A percentile compares a stretch with the other conserved stretches of the same genome.
Conservation (phyloP, 2,888 invertebrate species). For the Tenthredo amoena region DNA sequence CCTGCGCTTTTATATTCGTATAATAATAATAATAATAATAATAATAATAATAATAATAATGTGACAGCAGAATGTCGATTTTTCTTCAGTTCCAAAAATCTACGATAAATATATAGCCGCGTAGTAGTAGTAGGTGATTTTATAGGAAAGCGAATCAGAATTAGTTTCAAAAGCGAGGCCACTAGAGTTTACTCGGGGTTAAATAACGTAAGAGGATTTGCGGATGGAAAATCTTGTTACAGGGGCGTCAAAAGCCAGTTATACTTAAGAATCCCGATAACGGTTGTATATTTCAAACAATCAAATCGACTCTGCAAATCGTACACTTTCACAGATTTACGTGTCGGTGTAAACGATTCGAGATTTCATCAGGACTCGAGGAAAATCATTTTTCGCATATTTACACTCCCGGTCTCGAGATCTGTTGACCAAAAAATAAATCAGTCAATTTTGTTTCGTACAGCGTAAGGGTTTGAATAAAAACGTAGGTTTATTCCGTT, state of each 20-base stretch:
- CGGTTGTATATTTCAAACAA: background rate
- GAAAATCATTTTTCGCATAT: background rate
- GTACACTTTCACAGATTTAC: constrained; percentile 1
- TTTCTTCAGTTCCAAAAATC: background rate
- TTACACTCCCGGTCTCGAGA: background rate
- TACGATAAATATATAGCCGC: background rate
- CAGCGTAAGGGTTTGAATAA: background rate
- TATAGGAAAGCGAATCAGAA: background rate
- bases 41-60: too few species aligned
- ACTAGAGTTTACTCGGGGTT: constrained; percentile 48
- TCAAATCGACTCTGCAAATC: background rate
- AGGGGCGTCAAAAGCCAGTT: constrained; percentile 72
- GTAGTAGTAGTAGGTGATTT: background rate
- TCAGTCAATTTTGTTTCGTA: background rate
- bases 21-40: too few species aligned
- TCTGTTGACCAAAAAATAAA: background rate
- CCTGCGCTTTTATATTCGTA: background rate
- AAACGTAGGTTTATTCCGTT: background rate
- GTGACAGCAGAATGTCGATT: background rate
- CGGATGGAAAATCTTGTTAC: constrained; percentile 73
- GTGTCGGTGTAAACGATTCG: background rate
- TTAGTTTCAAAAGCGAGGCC: constrained; percentile 23
- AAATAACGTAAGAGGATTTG: constrained; percentile 70
- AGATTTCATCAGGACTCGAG: background rate
- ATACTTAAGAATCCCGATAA: constrained; percentile 62